A percentile compares a stretch with the other conserved stretches of the same genome.
Conservation (phyloP, 2,113 vertebrate species). For the Ceyx margarethae region DNA sequence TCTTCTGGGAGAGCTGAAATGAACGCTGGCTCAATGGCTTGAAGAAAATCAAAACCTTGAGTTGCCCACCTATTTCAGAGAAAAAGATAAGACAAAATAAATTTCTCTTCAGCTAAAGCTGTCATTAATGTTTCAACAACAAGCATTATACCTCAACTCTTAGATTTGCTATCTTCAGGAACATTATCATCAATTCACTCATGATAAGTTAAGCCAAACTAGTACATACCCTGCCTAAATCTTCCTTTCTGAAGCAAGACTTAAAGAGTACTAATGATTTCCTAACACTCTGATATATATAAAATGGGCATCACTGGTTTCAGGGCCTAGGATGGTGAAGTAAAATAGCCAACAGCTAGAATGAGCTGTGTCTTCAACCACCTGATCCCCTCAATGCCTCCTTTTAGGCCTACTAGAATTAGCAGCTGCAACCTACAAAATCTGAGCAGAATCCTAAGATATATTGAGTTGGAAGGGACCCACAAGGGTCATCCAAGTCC, state of each 20-base stretch:
- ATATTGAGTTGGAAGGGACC: neutral
- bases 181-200: neutral
- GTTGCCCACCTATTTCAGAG: slow-evolving; percentile 89
- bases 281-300: neutral
- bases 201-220: neutral
- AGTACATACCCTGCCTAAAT: neutral
- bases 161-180: neutral
- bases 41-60: slow-evolving; percentile 98
- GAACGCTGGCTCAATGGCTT: slow-evolving; percentile 96
- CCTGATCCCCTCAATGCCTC: neutral
- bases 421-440: neutral
- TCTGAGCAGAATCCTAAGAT: neutral
- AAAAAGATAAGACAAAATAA: neutral
- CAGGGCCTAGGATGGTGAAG: neutral
- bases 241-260: neutral
- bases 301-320: neutral
- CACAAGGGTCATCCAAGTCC: rapidly evolving
- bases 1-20: slow-evolving; percentile 97
- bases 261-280: neutral
- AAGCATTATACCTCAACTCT: neutral
- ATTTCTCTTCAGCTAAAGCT: neutral
- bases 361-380: neutral
- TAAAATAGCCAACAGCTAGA: neutral
- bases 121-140: neutral
- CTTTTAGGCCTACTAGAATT: neutral